phyloP scores from a whole-genome alignment of 2,113 vertebrate genomes.

The Cephalopholis sonnerati region DNA sequence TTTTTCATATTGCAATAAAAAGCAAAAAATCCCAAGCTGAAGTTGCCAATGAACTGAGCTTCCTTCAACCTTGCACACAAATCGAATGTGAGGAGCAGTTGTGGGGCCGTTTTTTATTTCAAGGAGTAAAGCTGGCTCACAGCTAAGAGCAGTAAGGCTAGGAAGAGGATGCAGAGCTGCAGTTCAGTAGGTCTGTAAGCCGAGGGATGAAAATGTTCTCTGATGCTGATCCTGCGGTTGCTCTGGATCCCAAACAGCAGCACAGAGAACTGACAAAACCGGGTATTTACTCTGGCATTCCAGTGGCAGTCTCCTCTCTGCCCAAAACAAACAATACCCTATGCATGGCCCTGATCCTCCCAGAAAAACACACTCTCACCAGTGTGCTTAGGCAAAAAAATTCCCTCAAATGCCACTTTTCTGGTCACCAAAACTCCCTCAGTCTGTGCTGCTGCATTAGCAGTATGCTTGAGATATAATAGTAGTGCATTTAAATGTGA shows the following conservation, averaged over 20 bases:
- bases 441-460: conserved; percentile 29
- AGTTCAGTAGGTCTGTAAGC: conserved; percentile 71
- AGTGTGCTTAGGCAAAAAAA: conserved; percentile 37
- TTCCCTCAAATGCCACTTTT: conserved; percentile 22
- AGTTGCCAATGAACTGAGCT: conserved; percentile 28
- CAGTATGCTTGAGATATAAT: conserved; percentile 20
- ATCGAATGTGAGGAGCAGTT: conserved; percentile 50
- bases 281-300: conserved; percentile 65
- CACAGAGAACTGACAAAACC: conserved; percentile 67
- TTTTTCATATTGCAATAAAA: conserved; percentile 43
- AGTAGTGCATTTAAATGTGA: conserved; percentile 51
- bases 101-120: conserved; percentile 39
- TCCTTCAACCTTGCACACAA: conserved; percentile 59
- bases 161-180: conserved; percentile 59
- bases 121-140: conserved; percentile 45
- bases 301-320: conserved; percentile 52
- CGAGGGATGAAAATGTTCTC: conserved; percentile 73
- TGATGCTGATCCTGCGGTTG: conserved; percentile 73
- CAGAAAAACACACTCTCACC: conserved; percentile 47
- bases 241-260: conserved; percentile 64
- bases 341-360: conserved; percentile 55
- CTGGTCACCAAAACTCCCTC: conserved; percentile 26
- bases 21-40: conserved; percentile 32
- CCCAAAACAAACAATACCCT: conserved; percentile 65
- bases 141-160: conserved; percentile 48